Percentiles rank a stretch among this genome's conserved stretches.
Conservation (phyloP, 1,140 invertebrate genomes). For the Drosophila biarmipes region DNA sequence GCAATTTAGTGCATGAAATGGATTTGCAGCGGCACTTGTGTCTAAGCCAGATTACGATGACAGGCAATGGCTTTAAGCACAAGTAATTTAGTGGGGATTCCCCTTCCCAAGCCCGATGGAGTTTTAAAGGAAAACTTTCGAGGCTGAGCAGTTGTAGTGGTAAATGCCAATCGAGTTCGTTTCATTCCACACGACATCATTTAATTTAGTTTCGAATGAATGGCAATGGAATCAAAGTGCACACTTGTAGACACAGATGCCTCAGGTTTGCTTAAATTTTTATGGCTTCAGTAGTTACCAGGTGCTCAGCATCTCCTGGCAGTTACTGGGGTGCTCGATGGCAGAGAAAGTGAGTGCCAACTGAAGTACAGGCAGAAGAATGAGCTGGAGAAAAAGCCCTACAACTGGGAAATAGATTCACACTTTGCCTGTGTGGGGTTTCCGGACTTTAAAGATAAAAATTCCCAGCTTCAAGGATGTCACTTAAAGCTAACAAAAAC, state of each 20-base stretch:
- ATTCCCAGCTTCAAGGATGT: no score
- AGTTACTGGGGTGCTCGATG: constrained; percentile 29
- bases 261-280: constrained; percentile 43
- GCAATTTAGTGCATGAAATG: constrained; percentile 59
- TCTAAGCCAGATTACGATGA: constrained; percentile 20
- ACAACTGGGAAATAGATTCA: constrained; percentile 40
- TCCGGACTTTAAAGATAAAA: no score
- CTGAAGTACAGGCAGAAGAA: constrained; percentile 10
- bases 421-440: constrained; percentile 37
- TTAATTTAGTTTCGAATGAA: constrained; percentile 9
- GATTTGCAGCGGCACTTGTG: constrained; percentile 33
- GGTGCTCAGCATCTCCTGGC: constrained; percentile 48
- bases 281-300: constrained; percentile 37
- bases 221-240: constrained; percentile 24
- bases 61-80: constrained; percentile 23
- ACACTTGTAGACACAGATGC: constrained; percentile 6
- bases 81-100: constrained; percentile 38
- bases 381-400: constrained; percentile 4
- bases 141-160: constrained; percentile 1
- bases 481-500: no score
- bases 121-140: constrained; percentile 4
- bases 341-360: constrained; percentile 47
- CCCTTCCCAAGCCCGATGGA: not conserved
- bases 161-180: constrained; percentile 26
- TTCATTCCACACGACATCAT: constrained; percentile 23